Evolutionary conservation across 2,888 invertebrate species (phyloP), one percentile per base, ranked within the genome.

Genomic region (Nemoura dubitans): DNA sequence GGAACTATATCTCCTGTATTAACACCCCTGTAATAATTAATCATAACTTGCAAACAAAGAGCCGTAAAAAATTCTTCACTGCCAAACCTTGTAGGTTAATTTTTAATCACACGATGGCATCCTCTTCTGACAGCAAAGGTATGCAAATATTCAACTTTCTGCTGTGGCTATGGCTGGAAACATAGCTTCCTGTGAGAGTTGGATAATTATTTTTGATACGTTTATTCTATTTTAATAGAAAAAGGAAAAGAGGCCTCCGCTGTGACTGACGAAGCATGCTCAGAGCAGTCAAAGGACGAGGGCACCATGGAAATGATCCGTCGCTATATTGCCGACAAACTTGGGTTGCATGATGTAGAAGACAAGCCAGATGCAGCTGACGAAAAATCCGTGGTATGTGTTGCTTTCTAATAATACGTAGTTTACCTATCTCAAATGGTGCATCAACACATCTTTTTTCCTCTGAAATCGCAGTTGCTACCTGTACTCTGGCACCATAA

Each of bases 301-400:
- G 91, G 93, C 85, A 93, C 94, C 89, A 93, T 96, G 89, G 95
- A 95, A 89, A 92, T 93, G 86, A 93, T 96, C 85, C 92, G 94
- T 86, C 93, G 93, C 89, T 95, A 94, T 91, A 93, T 96, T 89
- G 93, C 94, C 16, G 93, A 94, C 88, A 95, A 95, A 89, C 92
- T 96, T 0, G 94, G 93, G 85, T 92, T 96, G 88, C 92, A 92
- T 86, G 93, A 94, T 88, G 91, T 92, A 0, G 89, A 91, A 16
- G 89, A 90, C 30, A 90, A 86, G 76, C 36, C 42, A 42, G 84
- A 84, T 83, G 87, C 88, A 36, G 43, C 29, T 26, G 84, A 84
- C 80, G 87, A 88, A 36, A 81, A 88, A 25, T 84, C 84, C 10
- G 59, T 59, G 59, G 59, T 59, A 59, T 59, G 59, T 59, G 16